A percentile compares a stretch with the other conserved stretches of the same genome.
Conservation (phyloP, 2,888 invertebrate genomes). For the Germaria angustata region DNA sequence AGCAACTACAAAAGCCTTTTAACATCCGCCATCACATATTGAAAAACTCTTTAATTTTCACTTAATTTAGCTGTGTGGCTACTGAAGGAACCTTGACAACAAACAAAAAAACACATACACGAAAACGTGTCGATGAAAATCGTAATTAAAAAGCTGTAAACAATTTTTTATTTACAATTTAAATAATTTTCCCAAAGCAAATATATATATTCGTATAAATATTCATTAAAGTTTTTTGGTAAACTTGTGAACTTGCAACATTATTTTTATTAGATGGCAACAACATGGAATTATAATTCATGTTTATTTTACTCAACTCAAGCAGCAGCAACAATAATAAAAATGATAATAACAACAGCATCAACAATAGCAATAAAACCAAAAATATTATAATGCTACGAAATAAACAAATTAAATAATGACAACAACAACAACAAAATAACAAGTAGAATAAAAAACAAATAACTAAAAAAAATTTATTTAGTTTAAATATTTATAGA, state of each 20-base stretch:
- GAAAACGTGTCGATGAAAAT: not conserved
- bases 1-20: no score
- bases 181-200: slow-evolving; percentile 18
- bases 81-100: no score
- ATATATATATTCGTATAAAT: slow-evolving; percentile 31
- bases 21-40: no score
- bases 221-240: slow-evolving; percentile 55
- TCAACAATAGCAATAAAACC: not conserved
- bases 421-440: slow-evolving; percentile 24
- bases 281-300: slow-evolving; percentile 47
- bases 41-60: no score
- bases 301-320: slow-evolving; percentile 37
- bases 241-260: slow-evolving; percentile 31
- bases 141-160: slow-evolving; percentile 33
- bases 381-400: slow-evolving; percentile 4
- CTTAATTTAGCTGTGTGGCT: no score
- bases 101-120: no score
- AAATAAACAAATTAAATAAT: slow-evolving; percentile 34
- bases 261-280: slow-evolving; percentile 13
- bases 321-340: slow-evolving; percentile 25
- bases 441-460: no score
- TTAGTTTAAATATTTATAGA: slow-evolving; percentile 33
- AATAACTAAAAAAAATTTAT: not conserved
- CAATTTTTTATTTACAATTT: slow-evolving; percentile 23
- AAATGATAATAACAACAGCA: not conserved